A percentile compares a stretch with the other conserved stretches of the same genome.
Evolutionary conservation across 2,888 invertebrate species (phyloP).

Genomic region (Acronicta leporina): DNA sequence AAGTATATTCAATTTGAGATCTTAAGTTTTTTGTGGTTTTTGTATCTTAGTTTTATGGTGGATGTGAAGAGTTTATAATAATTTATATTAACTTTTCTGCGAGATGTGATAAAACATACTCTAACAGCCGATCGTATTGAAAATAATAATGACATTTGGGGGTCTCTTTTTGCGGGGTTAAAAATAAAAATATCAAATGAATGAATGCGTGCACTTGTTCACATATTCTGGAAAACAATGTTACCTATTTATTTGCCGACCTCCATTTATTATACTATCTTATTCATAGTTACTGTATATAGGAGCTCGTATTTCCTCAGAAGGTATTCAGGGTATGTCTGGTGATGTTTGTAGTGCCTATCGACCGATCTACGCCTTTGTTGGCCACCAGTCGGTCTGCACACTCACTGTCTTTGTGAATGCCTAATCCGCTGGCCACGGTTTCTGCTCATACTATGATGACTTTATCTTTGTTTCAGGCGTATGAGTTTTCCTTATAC

Average conservation of each 20-base stretch:
- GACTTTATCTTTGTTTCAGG: conserved; percentile 12
- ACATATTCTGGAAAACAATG: too few species aligned
- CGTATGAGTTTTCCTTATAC: too few species aligned
- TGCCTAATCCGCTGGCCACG: conserved; percentile 23
- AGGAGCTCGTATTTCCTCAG: neutral
- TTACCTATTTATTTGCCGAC: too few species aligned
- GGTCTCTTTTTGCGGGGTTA: too few species aligned
- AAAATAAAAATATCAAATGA: too few species aligned
- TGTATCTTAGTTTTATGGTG: too few species aligned
- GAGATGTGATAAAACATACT: too few species aligned
- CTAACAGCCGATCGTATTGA: too few species aligned
- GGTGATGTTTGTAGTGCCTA: conserved; percentile 45
- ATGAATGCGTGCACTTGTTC: too few species aligned
- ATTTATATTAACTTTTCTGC: too few species aligned
- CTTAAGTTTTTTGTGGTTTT: neutral
- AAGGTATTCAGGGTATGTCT: conserved; percentile 22
- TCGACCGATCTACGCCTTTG: conserved; percentile 35
- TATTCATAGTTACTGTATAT: neutral
- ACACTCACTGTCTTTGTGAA: conserved; percentile 43
- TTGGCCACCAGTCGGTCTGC: conserved; percentile 12
- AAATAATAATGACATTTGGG: too few species aligned
- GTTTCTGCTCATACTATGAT: conserved; percentile 17
- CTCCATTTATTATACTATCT: neutral
- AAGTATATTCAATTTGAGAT: neutral
- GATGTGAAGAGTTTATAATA: too few species aligned